A percentile compares a stretch with the other conserved stretches of the same genome.
These are phyloP conservation scores for Leptopterna dolabrata DNA, from an alignment of 2,888 invertebrate species.

Conservation along the genomic window DNA sequence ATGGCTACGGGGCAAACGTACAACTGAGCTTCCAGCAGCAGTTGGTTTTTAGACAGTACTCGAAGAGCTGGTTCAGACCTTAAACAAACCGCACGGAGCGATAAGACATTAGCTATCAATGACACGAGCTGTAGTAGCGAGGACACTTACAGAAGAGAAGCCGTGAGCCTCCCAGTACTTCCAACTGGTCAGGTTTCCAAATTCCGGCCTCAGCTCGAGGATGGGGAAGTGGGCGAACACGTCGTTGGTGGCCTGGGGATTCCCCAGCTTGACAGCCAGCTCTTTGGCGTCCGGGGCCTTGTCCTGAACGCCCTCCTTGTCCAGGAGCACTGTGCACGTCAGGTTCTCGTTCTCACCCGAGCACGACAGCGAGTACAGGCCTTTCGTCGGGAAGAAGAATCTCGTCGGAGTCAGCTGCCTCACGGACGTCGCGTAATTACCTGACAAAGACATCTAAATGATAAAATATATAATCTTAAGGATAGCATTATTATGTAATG, in stretches of 20 bases:
- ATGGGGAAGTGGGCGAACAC: conserved; percentile 39
- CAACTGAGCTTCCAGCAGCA: no score
- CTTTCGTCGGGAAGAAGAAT: conserved; percentile 75
- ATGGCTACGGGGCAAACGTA: no score
- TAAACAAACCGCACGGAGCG: no score
- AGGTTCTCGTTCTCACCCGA: conserved; percentile 48
- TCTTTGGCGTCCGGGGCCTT: conserved; percentile 3
- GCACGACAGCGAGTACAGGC: conserved; percentile 67
- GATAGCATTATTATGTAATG: no score
- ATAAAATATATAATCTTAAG: not conserved
- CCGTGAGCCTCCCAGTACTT: conserved; percentile 42
- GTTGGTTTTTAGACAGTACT: no score
- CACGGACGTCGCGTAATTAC: conserved; percentile 65
- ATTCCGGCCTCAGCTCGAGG: conserved; percentile 34
- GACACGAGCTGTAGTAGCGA: no score
- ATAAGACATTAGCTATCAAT: no score
- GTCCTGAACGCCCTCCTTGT: conserved; percentile 40
- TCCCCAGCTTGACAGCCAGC: conserved; percentile 36
- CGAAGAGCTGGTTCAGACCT: no score
- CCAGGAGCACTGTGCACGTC: conserved; percentile 37
- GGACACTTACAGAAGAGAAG: conserved; percentile 25
- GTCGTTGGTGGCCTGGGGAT: conserved; percentile 27
- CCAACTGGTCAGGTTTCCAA: conserved; percentile 48
- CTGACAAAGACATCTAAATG: conserved; percentile 36
- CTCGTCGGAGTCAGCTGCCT: conserved; percentile 70